phyloP scores from a whole-genome alignment of 2,113 vertebrate species.

The Eonycteris spelaea region DNA sequence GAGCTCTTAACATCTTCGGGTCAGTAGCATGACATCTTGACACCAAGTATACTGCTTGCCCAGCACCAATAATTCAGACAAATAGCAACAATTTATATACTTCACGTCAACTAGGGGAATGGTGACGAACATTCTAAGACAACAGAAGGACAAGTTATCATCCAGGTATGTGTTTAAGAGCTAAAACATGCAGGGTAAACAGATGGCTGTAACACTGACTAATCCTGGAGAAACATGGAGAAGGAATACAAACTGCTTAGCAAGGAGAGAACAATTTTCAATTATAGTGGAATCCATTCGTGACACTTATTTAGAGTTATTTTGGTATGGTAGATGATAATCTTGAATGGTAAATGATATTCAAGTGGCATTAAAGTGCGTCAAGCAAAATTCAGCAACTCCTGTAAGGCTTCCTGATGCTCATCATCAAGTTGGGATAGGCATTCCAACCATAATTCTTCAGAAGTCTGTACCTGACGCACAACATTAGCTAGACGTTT shows the following conservation, averaged over 20 bases:
- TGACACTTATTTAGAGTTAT: conserved; percentile 84
- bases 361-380: conserved; percentile 80
- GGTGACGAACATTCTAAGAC: conserved; percentile 49
- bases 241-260: conserved; percentile 29
- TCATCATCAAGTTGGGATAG: conserved; percentile 92
- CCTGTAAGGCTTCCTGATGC: conserved; percentile 96
- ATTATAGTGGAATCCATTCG: conserved; percentile 29
- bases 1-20: conserved; percentile 49
- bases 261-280: conserved; percentile 9
- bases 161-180: conserved; percentile 81
- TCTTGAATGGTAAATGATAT: not conserved
- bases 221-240: conserved; percentile 26
- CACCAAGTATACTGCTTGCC: conserved; percentile 74
- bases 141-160: conserved; percentile 60
- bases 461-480: conserved; percentile 96
- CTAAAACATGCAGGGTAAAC: conserved; percentile 85
- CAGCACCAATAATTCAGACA: conserved; percentile 78
- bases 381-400: conserved; percentile 95
- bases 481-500: conserved; percentile 95
- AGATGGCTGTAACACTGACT: conserved; percentile 76
- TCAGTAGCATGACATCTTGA: conserved; percentile 70
- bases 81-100: conserved; percentile 71
- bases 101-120: conserved; percentile 38
- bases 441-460: conserved; percentile 96
- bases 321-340: conserved; percentile 78